Evolutionary conservation across 2,888 invertebrate species (phyloP), one percentile per base, ranked within the genome.

Genomic region (Athripsodes cinereus): DNA sequence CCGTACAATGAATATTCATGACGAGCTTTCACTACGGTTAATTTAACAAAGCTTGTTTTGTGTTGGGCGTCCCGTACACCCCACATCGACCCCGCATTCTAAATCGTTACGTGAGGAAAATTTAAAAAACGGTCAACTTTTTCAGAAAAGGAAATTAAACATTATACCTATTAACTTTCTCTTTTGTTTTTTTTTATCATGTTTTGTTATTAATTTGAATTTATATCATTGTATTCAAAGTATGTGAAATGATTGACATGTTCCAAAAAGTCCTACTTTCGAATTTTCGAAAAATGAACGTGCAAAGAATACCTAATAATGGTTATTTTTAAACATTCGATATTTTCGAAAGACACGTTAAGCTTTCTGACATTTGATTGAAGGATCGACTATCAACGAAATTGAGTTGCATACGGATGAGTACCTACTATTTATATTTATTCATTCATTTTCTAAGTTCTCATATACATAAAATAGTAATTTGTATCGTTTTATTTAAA

Each of bases 31-130:
- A 52, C 54, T 20, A 53, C 58, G 62, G 62, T 62, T 62, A 60
- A 62, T 62, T 62, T 62, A 60, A 56, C 62, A 60, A 56, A 58
- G 60, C 60, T 58, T 60, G 58, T 62, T 62, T 60, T 60, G 62
- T 62, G 19, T 48, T 48, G 48, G 13, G 40, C 16, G 40, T 13
- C 5, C n/a, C 8, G 40, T 40, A 16, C 40, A 40, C n/a, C 40
- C 40, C 13, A 16, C 48, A 48, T 19, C 48, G 48, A 48, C 20
- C 48, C 48, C 5, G 16, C 48, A 3, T 48, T 51, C 31, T 18
- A 22, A 26, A 26, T 13, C 16, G 51, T 22, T 26, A 13, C 26
- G 26, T 13, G 54, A 26, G n/a, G n/a, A 48, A 54, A 22, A 54
- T 40, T 40, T 40, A 3, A 40, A 40, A 40, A 40, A n/a, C 26